Base-by-base conservation (phyloP, 2,888 invertebrate species). In the Zygaena filipendulae region DNA sequence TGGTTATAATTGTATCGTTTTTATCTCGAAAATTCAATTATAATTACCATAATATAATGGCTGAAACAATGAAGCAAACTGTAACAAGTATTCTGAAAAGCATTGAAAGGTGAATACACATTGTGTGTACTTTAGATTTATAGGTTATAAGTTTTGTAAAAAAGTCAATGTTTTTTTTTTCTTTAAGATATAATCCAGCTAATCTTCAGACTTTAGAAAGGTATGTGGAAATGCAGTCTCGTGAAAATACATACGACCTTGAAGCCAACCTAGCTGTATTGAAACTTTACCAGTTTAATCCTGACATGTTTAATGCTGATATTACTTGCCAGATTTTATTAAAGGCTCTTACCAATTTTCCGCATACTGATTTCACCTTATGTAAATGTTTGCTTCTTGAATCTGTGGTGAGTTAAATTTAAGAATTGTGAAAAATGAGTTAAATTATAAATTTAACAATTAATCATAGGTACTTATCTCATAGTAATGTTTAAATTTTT, bases 191-290 rank as follows among this genome's bases (percentile, higher is more conserved):
- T 67, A 98, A 98, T 70, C 97, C 97, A 11, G 95, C 96, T 36
- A 97, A 98, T 74, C 83, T 97, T 23, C 85, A 87, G 40, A 91
- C 91, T 7, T 77, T 98, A 43, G 95, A 97, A 60, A 85, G 90
- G 32, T 98, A 98, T 66, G 94, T 98, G 7, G 92, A 94, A 53
- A 87, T 92, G 52, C 97, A 98, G 63, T 91, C 94, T 0, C 84
- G 87, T 38, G 96, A 97, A 55, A 96, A 97, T 68, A 89, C 91
- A 0, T 97, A 98, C 56, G 97, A 98, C 62, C 81, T 98, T 56
- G 99, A 99, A 74, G 97, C 98, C 2, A 97, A 98, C 63, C 80
- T 99, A 44, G 96, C 97, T 2, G 93, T 98, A 7, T 77, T 99
- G 24, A 99, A 99, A 70, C 75, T 99, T 46, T 97, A 98, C 59